Conservation (phyloP, 1,140 invertebrate species). For the Andrena cerasifolii region DNA sequence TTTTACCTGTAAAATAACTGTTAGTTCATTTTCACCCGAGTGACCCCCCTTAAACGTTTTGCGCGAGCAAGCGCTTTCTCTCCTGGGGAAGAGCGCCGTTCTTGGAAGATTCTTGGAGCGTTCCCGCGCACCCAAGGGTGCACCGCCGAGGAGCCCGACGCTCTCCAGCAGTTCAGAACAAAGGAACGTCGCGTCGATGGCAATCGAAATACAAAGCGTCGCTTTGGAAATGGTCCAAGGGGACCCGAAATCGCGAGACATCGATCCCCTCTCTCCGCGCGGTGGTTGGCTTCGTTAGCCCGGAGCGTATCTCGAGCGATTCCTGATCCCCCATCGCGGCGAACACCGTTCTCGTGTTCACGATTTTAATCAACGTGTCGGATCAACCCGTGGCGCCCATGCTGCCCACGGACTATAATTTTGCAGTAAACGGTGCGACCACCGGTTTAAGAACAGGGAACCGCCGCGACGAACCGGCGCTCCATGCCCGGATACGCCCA, state of each 20-base stretch:
- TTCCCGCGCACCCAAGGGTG: neutral
- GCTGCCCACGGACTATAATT: conserved; percentile 58
- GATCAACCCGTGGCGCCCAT: conserved; percentile 49
- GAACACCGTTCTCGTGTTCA: conserved; percentile 7
- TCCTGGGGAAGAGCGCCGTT: no score
- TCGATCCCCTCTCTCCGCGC: neutral
- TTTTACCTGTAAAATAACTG: no score
- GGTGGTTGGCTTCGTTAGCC: neutral
- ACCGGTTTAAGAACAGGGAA: conserved; percentile 39
- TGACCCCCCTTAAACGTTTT: no score
- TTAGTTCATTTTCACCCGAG: no score
- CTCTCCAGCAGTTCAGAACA: neutral
- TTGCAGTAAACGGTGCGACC: conserved; percentile 59
- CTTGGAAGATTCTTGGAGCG: no score
- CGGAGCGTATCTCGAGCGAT: neutral
- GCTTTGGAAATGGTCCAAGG: neutral
- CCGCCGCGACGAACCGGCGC: conserved; percentile 44
- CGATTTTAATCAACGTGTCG: conserved; percentile 58
- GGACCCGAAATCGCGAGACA: neutral
- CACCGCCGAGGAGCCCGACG: neutral
- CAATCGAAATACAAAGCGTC: neutral
- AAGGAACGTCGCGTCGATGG: neutral
- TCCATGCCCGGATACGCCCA: conserved; percentile 25
- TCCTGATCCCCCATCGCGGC: neutral
- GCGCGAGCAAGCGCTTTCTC: no score